phyloP scores from a whole-genome alignment of 2,888 invertebrate genomes.

The Lithophane ornitopus region DNA sequence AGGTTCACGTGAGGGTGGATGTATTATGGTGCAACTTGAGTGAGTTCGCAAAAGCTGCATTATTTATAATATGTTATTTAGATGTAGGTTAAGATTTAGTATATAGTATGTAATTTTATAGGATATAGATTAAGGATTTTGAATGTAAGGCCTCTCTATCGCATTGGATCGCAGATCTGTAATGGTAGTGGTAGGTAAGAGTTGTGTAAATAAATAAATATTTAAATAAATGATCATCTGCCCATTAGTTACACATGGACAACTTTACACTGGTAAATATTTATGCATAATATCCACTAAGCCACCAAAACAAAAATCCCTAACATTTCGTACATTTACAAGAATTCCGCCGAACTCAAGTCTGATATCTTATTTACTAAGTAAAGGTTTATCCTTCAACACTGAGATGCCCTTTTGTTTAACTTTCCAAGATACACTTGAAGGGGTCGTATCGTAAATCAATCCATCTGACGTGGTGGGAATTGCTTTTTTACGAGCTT shows the following conservation, averaged over 20 bases:
- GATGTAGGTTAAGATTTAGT: too few species aligned
- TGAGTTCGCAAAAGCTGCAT: too few species aligned
- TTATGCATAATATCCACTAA: background rate
- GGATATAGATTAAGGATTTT: too few species aligned
- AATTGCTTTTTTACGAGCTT: constrained; percentile 81
- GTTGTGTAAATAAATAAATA: too few species aligned
- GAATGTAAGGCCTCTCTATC: too few species aligned
- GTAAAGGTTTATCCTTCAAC: constrained; percentile 67
- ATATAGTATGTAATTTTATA: too few species aligned
- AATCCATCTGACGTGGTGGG: constrained; percentile 80
- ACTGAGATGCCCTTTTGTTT: constrained; percentile 68
- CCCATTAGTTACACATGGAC: constrained; percentile 2
- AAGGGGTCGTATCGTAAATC: constrained; percentile 81
- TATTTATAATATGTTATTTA: too few species aligned
- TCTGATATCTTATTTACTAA: constrained; percentile 68
- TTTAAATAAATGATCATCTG: too few species aligned
- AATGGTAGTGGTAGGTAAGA: too few species aligned
- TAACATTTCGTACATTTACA: constrained; percentile 26
- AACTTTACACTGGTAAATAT: background rate
- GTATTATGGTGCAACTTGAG: too few species aligned
- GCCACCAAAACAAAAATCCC: constrained; percentile 13
- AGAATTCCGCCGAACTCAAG: constrained; percentile 27
- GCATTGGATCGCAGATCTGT: too few species aligned
- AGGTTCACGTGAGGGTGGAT: too few species aligned
- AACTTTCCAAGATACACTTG: constrained; percentile 73